Percentiles rank a stretch among this genome's conserved stretches.
These are phyloP conservation scores for Dipodomys stephensi DNA, from an alignment of 2,113 vertebrate species.

Conservation along the genomic window DNA sequence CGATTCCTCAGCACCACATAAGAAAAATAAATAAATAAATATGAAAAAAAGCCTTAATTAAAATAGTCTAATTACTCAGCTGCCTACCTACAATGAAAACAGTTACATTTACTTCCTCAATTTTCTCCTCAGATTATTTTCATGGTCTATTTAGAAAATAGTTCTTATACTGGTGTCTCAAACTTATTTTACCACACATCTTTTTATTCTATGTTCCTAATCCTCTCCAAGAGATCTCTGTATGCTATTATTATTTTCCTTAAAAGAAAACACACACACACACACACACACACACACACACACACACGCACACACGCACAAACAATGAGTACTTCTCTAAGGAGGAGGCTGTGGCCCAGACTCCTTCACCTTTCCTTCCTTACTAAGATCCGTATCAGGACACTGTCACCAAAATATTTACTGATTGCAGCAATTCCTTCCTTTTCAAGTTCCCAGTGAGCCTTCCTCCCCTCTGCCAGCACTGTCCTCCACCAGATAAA, in stretches of 20 bases:
- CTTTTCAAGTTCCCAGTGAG: slow-evolving; percentile 24
- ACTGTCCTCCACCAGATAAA: slow-evolving; percentile 52
- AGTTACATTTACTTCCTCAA: background rate
- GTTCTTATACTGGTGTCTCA: background rate
- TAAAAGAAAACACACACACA: slow-evolving; percentile 30
- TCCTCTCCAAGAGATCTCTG: background rate
- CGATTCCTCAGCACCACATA: no score
- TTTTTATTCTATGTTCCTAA: background rate
- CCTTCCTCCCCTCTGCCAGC: slow-evolving; percentile 42
- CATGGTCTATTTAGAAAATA: slow-evolving; percentile 9
- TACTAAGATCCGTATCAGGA: slow-evolving; percentile 12
- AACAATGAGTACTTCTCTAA: slow-evolving; percentile 38
- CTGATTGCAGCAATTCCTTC: slow-evolving; percentile 61
- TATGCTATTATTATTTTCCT: slow-evolving; percentile 24
- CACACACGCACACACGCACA: no score
- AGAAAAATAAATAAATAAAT: no score
- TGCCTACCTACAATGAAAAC: background rate
- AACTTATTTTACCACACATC: background rate
- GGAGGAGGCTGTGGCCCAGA: background rate
- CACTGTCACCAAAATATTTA: slow-evolving; percentile 65
- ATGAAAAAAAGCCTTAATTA: no score
- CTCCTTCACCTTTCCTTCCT: slow-evolving; percentile 62
- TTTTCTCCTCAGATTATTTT: background rate
- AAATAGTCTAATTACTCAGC: background rate
- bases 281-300: no score